These are phyloP conservation scores for Eleutherodactylus coqui DNA, from an alignment of 2,797 vertebrate genomes.

Conservation along the genomic window DNA sequence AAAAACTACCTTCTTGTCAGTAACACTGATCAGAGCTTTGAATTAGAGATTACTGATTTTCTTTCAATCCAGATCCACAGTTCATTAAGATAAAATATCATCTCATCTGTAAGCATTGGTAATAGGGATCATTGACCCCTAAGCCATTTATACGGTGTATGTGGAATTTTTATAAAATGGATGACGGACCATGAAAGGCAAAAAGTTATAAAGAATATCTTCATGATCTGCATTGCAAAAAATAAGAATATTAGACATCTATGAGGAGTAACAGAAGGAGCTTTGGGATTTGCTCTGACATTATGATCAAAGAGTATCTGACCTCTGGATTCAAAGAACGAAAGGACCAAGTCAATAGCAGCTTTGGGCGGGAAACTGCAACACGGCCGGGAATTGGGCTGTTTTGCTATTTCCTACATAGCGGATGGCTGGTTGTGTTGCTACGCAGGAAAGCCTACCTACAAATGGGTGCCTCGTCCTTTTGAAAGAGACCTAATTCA, in stretches of 20 bases:
- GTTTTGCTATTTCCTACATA: too few species aligned
- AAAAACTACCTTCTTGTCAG: not conserved
- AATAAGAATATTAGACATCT: not conserved
- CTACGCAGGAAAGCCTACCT: too few species aligned
- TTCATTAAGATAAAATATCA: not conserved
- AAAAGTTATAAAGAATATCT: not conserved
- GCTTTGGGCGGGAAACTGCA: too few species aligned
- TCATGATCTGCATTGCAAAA: not conserved
- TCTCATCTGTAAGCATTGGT: not conserved
- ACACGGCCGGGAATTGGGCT: too few species aligned
- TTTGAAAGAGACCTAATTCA: too few species aligned
- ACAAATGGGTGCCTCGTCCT: too few species aligned
- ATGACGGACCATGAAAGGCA: not conserved
- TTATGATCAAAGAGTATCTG: too few species aligned
- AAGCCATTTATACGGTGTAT: not conserved
- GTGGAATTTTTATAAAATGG: not conserved
- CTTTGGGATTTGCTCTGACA: too few species aligned
- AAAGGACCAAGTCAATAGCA: too few species aligned
- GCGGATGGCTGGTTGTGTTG: too few species aligned
- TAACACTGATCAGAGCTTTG: not conserved
- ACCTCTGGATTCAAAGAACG: too few species aligned
- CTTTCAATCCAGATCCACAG: not conserved
- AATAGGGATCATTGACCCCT: constrained; percentile 8
- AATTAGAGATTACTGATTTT: not conserved
- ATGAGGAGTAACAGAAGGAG: not conserved